A percentile compares a stretch with the other conserved stretches of the same genome.
These are phyloP conservation scores for Campylorhamphus procurvoides DNA, from an alignment of 2,113 vertebrate species.

Conservation along the genomic window DNA sequence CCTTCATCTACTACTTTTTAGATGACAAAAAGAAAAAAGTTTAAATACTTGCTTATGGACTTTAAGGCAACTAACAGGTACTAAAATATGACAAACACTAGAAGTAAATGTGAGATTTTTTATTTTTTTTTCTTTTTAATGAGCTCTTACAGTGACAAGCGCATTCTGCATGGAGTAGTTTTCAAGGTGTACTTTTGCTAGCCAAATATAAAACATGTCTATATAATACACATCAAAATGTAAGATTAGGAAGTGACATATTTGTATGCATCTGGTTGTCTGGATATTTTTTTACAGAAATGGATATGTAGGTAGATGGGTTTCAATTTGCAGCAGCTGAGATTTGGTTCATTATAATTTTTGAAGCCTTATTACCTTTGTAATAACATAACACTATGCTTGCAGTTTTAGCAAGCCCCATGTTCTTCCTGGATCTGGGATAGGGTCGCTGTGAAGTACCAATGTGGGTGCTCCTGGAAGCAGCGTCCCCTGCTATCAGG, in stretches of 20 bases:
- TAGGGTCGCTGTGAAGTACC: fast-evolving
- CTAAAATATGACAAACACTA: neutral
- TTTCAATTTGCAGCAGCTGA: neutral
- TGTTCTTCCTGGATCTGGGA: fast-evolving
- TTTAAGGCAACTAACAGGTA: neutral
- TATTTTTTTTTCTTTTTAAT: neutral
- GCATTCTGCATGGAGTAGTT: neutral
- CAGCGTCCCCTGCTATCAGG: fast-evolving
- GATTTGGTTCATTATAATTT: neutral
- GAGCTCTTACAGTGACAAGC: neutral
- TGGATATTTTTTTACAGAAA: neutral
- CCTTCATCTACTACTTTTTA: neutral
- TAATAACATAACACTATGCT: neutral
- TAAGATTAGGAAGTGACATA: neutral
- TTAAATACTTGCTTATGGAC: neutral
- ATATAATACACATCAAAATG: neutral
- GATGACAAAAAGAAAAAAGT: neutral
- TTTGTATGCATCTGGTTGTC: neutral
- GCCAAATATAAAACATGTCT: neutral
- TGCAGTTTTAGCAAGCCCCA: neutral
- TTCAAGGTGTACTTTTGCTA: neutral
- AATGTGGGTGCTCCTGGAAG: fast-evolving
- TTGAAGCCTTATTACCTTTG: neutral
- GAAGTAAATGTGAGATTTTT: neutral
- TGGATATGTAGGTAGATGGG: neutral